Base-by-base conservation (phyloP, 2,113 vertebrate genomes). In the Hemibates koningsi region DNA sequence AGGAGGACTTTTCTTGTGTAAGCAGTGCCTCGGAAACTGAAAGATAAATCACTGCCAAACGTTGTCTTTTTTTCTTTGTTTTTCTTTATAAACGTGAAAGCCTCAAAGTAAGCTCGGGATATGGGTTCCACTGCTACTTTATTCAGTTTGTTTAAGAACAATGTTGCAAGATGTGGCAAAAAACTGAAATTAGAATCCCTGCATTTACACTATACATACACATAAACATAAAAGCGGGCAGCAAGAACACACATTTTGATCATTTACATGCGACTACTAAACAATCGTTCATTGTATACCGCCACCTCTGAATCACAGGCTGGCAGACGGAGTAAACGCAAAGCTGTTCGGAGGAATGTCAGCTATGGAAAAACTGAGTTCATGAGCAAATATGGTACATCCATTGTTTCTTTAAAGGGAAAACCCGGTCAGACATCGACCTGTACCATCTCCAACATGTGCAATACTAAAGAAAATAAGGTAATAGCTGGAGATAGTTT, bases 361-460 rank as follows among this genome's bases (percentile, higher is more conserved):
- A 90, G 91, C 81, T 83, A 80, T 89, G 92, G 92, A 94, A 93
- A 95, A 91, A 84, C 54, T 89, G 87, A 88, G 80, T 80, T 82
- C 63, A 90, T 59, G 68, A 36, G 81, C 29, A 86, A 87, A 85
- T 86, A 81, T 36, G 50, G 13, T 54, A 21, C 41, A 14, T 59
- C 63, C 82, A 54, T 88, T 82, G 66, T 86, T 90, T 76, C 17
- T 82, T 38, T 80, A 54, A 24, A 78, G 53, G 16, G 45, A 66
- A 92, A 85, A 86, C 13, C n/a, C 29, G 27, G 61, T 5, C 61
- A 41, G 80, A 81, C 87, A 24, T 68, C 45, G 48, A 41, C 45
- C 29, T 43, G 73, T 50, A 34, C 57, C 61, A 73, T 91, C 63
- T 87, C 61, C 36, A 78, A 78, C 76, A 90, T 29, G 59, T 11